These are phyloP conservation scores for Saccostrea cuccullata DNA, from an alignment of 1,140 invertebrate genomes.

Conservation along the genomic window DNA sequence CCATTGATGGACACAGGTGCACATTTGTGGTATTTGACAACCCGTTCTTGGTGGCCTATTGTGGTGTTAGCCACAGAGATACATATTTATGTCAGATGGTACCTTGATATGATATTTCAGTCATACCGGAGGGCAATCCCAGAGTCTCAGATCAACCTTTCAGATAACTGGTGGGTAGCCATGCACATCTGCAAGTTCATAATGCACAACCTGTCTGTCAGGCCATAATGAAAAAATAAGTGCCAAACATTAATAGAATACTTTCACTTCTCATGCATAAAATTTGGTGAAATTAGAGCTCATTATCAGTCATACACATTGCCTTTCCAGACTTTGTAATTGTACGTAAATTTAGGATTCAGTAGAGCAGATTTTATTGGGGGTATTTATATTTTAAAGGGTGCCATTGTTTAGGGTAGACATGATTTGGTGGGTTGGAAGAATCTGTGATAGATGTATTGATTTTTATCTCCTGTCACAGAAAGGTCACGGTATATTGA, in stretches of 20 bases:
- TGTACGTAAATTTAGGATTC: not conserved
- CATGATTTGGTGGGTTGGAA: not conserved
- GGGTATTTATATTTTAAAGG: constrained; percentile 2
- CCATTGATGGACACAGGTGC: not conserved
- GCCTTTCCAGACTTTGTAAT: not conserved
- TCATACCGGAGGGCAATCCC: not conserved
- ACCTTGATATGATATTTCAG: not conserved
- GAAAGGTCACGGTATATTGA: constrained; percentile 21
- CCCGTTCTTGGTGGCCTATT: constrained; percentile 2
- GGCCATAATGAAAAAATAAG: not conserved
- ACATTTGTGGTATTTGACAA: not conserved
- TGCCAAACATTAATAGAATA: not conserved
- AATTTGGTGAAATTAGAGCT: constrained; percentile 19
- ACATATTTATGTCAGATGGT: constrained; percentile 24
- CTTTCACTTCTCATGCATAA: constrained; percentile 2
- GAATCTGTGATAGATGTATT: constrained; percentile 15
- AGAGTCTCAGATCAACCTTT: not conserved
- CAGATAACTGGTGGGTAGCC: not conserved
- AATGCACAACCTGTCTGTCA: not conserved
- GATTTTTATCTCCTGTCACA: constrained; percentile 19
- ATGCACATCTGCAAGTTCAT: not conserved
- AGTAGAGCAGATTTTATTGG: not conserved
- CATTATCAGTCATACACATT: not conserved
- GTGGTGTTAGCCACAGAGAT: not conserved
- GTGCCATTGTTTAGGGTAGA: constrained; percentile 11